A percentile compares a stretch with the other conserved stretches of the same genome.
Conservation (phyloP, 2,888 invertebrate genomes). For the Acronicta aceris region DNA sequence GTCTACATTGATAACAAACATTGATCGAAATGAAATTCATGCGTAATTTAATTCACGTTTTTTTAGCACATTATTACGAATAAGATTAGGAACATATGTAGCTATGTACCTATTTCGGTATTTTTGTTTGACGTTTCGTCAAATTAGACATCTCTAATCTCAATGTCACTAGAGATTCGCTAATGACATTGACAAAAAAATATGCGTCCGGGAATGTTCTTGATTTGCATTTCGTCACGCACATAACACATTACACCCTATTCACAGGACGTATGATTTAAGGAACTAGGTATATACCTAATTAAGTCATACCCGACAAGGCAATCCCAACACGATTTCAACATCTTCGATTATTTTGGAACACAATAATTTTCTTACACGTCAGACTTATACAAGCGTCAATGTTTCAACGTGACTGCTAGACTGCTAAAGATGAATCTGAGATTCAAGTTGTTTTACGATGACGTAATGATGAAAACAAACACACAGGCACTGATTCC, state of each 20-base stretch:
- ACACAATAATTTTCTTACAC: constrained; percentile 58
- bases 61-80: neutral
- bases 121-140: constrained; percentile 28
- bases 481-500: constrained; percentile 67
- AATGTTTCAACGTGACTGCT: constrained; percentile 61
- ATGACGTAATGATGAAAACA: constrained; percentile 86
- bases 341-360: constrained; percentile 71
- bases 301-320: constrained; percentile 77
- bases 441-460: constrained; percentile 65
- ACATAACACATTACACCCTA: constrained; percentile 19
- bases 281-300: constrained; percentile 47
- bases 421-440: constrained; percentile 63
- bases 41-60: constrained; percentile 16
- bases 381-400: constrained; percentile 55
- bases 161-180: no score
- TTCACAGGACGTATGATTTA: constrained; percentile 1
- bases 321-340: constrained; percentile 85
- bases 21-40: constrained; percentile 8
- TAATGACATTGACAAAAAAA: constrained; percentile 52
- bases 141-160: constrained; percentile 18
- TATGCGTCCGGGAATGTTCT: constrained; percentile 45
- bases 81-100: neutral
- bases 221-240: constrained; percentile 18
- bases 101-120: no score
- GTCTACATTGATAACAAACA: neutral